Base-by-base conservation (phyloP, 2,113 vertebrate genomes). In the Phrynocephalus versicolor region DNA sequence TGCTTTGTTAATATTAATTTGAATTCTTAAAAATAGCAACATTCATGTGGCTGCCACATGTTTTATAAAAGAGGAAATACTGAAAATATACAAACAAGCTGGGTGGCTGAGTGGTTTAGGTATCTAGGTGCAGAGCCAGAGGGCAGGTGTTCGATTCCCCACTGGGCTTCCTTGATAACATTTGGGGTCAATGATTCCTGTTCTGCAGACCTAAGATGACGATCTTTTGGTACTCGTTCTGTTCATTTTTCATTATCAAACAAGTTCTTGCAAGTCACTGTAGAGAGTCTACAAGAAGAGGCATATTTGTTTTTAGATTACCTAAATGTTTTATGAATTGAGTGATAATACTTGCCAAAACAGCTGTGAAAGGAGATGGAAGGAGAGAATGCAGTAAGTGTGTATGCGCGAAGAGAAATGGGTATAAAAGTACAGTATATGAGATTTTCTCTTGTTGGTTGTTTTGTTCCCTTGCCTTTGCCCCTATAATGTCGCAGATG, bases 161-260 rank as follows among this genome's bases (percentile, higher is more conserved):
- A 51, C 45, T 51, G 45, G 5, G 45, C 10, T 10, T 51, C 45
- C 10, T 51, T 51, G 45, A 51, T 10, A 51, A 51, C 5, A 10
- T 5, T 6, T 51, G 10, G 45, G 10, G 5, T 51, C 45, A 51
- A 51, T 51, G 45, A 51, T 51, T 10, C 45, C 5, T 51, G 10
- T 10, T 51, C 10, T 51, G 45, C 45, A 51, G 45, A 6, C 10
- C 45, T 51, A 51, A 51, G 45, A 51, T 51, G 45, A 51, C 0
- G 27, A 2, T 2, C 69, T 88, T 58, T 2, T 15, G 39, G 12
- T 75, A 64, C 51, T 79, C 62, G 75, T 2, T 14, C 5, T 0
- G 1, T 2, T 2, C 1, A 0, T 86, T 1, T 73, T 82, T 5
- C 18, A 6, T 14, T 82, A 73, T 15, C 8, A 7, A 37, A 81